These are phyloP conservation scores for Nephila pilipes DNA, from an alignment of 1,140 invertebrate genomes.

Conservation along the genomic window DNA sequence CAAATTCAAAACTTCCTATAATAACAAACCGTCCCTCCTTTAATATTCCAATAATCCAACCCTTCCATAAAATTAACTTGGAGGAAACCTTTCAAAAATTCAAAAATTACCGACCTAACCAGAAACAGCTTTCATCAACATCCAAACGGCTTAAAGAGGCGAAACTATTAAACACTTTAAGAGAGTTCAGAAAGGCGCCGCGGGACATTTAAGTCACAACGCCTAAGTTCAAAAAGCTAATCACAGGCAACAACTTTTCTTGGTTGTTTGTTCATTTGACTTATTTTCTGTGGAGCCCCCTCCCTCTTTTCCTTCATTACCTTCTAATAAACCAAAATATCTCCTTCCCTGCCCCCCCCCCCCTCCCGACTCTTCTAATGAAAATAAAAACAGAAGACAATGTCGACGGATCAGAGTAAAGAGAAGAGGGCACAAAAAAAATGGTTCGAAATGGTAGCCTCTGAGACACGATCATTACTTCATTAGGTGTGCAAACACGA, in stretches of 20 bases:
- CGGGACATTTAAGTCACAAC: constrained; percentile 48
- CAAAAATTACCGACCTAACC: neutral
- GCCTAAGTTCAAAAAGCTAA: constrained; percentile 73
- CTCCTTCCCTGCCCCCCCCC: neutral
- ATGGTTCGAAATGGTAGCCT: constrained; percentile 62
- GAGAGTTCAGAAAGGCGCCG: neutral
- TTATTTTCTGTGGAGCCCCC: constrained; percentile 39
- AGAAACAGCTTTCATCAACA: constrained; percentile 31
- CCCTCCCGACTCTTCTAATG: constrained; percentile 20
- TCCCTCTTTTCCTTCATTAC: constrained; percentile 48
- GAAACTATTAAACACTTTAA: constrained; percentile 49
- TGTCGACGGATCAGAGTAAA: constrained; percentile 34
- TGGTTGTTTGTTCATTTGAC: constrained; percentile 66
- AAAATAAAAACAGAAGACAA: constrained; percentile 72
- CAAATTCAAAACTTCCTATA: neutral
- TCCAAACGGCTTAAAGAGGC: neutral
- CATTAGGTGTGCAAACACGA: constrained; percentile 75
- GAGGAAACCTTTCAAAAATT: neutral
- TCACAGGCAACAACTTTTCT: constrained; percentile 68
- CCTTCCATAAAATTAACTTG: constrained; percentile 1
- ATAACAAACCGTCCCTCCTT: neutral
- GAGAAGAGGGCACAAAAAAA: neutral
- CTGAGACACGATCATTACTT: constrained; percentile 75
- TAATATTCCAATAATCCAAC: constrained; percentile 42
- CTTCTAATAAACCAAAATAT: constrained; percentile 75